phyloP scores from a whole-genome alignment of 1,140 invertebrate species.

The Glossosoma conforme region DNA sequence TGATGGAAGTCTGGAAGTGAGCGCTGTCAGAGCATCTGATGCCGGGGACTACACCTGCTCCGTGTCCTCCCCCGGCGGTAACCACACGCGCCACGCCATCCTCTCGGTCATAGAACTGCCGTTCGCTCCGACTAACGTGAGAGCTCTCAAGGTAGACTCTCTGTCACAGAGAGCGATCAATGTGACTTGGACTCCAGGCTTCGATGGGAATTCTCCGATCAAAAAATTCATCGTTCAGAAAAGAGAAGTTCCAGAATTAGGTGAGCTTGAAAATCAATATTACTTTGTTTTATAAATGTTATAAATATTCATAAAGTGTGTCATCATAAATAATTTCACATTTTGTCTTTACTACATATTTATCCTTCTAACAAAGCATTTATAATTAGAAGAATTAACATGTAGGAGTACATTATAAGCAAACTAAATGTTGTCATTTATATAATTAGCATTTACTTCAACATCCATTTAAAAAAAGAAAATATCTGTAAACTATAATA shows the following conservation, averaged over 20 bases:
- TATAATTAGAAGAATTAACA: too few species aligned
- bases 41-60: slow-evolving; percentile 79
- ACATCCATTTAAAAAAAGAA: too few species aligned
- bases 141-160: slow-evolving; percentile 63
- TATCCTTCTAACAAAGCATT: too few species aligned
- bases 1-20: slow-evolving; percentile 76
- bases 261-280: slow-evolving; percentile 58
- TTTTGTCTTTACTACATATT: too few species aligned
- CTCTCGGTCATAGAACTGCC: slow-evolving; percentile 91
- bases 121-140: slow-evolving; percentile 82
- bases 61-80: slow-evolving; percentile 83
- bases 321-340: too few species aligned
- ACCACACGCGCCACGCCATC: slow-evolving; percentile 80
- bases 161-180: slow-evolving; percentile 69
- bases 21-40: slow-evolving; percentile 74
- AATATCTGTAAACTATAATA: too few species aligned
- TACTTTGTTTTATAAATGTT: slow-evolving; percentile 18
- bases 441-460: too few species aligned
- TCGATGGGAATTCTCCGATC: slow-evolving; percentile 95
- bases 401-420: too few species aligned
- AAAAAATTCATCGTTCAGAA: slow-evolving; percentile 91
- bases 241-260: slow-evolving; percentile 78
- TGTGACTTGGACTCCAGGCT: slow-evolving; percentile 90
- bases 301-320: slow-evolving; percentile 25
- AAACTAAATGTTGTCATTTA: too few species aligned